These are phyloP conservation scores for Pangasius larnaudii DNA, from an alignment of 2,797 vertebrate genomes.

Conservation along the genomic window DNA sequence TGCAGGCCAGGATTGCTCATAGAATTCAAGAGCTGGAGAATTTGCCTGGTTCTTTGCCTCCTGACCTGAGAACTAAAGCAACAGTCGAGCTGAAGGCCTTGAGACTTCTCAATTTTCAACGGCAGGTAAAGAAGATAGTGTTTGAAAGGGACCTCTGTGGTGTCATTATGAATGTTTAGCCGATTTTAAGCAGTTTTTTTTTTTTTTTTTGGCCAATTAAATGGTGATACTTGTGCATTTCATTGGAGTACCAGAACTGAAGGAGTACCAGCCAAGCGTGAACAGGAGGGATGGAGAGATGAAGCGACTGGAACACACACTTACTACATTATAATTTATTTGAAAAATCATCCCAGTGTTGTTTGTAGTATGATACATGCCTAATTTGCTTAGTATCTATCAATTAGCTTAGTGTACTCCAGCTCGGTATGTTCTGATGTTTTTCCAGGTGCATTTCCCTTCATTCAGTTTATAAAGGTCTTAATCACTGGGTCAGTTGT, in stretches of 20 bases:
- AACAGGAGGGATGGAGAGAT: background rate
- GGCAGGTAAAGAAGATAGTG: conserved; percentile 83
- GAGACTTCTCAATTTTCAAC: conserved; percentile 94
- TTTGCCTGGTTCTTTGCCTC: conserved; percentile 93
- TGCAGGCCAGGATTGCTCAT: conserved; percentile 96
- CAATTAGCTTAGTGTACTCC: background rate
- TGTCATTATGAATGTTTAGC: background rate
- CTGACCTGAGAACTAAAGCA: conserved; percentile 95
- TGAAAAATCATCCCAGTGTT: background rate
- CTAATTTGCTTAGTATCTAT: background rate
- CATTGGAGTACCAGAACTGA: background rate
- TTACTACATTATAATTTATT: background rate
- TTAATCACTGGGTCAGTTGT: background rate
- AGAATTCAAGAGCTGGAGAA: conserved; percentile 97
- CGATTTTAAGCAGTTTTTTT: background rate
- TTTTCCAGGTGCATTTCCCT: background rate
- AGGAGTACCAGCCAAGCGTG: background rate
- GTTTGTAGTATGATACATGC: background rate
- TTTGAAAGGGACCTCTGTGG: background rate
- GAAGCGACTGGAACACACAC: background rate
- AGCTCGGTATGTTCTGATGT: background rate
- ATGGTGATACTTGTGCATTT: background rate
- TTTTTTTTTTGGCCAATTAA: background rate
- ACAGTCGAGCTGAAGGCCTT: conserved; percentile 97
- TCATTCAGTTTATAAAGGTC: background rate